Evolutionary conservation across 2,888 invertebrate genomes (phyloP).

Genomic region (Andrena marginata): DNA sequence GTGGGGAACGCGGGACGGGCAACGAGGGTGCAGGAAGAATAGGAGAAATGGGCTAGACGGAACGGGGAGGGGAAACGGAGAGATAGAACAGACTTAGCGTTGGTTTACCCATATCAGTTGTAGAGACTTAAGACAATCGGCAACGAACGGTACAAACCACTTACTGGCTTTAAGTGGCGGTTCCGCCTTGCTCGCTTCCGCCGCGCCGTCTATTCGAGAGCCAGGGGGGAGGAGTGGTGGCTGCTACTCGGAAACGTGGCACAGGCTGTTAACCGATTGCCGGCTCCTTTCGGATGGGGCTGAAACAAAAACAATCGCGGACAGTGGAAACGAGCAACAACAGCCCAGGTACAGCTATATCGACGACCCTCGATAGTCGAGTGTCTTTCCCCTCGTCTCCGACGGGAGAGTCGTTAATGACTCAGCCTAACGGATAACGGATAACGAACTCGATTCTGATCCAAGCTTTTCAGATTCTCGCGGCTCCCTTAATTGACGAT

Average conservation of each 20-base stretch:
- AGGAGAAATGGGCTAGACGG: constrained; percentile 9
- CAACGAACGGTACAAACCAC: constrained; percentile 70
- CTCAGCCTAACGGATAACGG: constrained; percentile 20
- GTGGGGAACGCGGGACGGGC: neutral
- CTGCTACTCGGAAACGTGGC: constrained; percentile 46
- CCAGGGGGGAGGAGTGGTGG: constrained; percentile 8
- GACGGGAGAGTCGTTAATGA: constrained; percentile 15
- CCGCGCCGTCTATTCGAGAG: constrained; percentile 18
- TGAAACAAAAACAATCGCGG: constrained; percentile 57
- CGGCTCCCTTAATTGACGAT: constrained; percentile 12
- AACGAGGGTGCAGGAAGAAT: constrained; percentile 1
- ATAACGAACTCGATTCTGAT: constrained; percentile 13
- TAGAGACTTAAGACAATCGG: constrained; percentile 64
- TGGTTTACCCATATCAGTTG: constrained; percentile 38
- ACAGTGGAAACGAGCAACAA: constrained; percentile 11
- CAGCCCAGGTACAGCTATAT: constrained; percentile 17
- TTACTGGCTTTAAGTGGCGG: constrained; percentile 70
- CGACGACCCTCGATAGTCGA: constrained; percentile 28
- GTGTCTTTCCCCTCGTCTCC: constrained; percentile 11
- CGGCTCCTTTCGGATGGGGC: constrained; percentile 20
- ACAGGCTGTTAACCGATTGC: constrained; percentile 38
- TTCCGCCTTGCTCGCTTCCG: constrained; percentile 56
- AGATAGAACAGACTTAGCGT: constrained; percentile 18
- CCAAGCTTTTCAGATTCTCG: neutral
- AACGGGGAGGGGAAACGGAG: neutral